Percentiles rank a stretch among this genome's conserved stretches.
Conservation (phyloP, 2,797 vertebrate species). For the Phrynocephalus forsythii region DNA sequence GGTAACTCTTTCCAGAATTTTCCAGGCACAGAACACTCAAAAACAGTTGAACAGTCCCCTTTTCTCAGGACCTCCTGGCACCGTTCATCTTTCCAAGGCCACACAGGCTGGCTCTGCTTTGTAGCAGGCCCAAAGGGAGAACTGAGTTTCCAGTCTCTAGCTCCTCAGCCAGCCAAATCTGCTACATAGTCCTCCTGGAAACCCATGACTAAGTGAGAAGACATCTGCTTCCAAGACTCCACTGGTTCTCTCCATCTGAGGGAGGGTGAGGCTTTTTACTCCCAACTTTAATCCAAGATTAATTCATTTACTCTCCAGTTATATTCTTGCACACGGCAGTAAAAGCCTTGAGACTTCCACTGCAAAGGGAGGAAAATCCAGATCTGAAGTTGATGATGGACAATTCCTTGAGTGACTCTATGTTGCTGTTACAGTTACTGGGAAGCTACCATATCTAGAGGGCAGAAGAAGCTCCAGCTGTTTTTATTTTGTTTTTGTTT, state of each 20-base stretch:
- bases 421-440: not conserved
- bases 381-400: no score
- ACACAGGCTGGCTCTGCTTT: no score
- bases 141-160: no score
- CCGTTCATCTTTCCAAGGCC: no score
- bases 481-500: conserved; percentile 41
- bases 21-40: no score
- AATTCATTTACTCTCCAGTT: not conserved
- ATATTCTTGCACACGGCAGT: conserved; percentile 54
- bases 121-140: no score
- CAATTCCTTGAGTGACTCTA: no score
- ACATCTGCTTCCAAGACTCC: not conserved
- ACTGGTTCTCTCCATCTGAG: not conserved
- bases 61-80: no score
- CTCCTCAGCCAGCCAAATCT: no score
- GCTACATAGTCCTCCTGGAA: not conserved
- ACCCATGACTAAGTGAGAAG: not conserved
- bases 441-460: conserved; percentile 40
- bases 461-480: conserved; percentile 52
- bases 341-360: conserved; percentile 45
- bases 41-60: no score
- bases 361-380: not conserved
- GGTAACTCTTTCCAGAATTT: no score
- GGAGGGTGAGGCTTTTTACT: not conserved
- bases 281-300: not conserved